Conservation (phyloP, 1,140 invertebrate species). For the Bombus waltoni region DNA sequence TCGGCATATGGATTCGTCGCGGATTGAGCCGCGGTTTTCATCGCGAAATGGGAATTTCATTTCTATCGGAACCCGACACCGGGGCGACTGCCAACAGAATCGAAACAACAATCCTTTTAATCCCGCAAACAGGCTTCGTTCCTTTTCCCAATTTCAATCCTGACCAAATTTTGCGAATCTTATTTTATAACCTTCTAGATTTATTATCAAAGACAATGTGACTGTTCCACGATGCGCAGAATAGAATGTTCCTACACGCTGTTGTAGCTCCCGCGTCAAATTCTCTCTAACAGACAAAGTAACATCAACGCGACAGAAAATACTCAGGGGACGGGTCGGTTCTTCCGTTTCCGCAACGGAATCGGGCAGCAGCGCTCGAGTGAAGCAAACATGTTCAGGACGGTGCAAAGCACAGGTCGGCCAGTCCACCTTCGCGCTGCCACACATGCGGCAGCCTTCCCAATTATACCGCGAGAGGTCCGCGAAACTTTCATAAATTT, state of each 20-base stretch:
- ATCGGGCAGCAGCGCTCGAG: constrained; percentile 10
- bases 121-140: neutral
- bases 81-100: constrained; percentile 47
- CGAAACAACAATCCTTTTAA: constrained; percentile 18
- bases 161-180: neutral
- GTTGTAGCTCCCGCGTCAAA: neutral
- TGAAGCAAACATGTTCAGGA: constrained; percentile 15
- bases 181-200: neutral
- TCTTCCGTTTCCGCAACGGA: constrained; percentile 24
- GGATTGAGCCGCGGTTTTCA: constrained; percentile 67
- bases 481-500: constrained; percentile 80
- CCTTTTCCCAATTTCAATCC: neutral
- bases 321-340: neutral
- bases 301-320: neutral
- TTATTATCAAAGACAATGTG: neutral
- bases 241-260: neutral
- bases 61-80: constrained; percentile 43
- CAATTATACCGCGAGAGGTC: constrained; percentile 65
- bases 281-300: neutral
- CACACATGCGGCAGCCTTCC: constrained; percentile 34
- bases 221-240: neutral
- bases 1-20: constrained; percentile 76
- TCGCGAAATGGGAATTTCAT: constrained; percentile 75
- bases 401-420: neutral
- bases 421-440: constrained; percentile 54